phyloP scores from a whole-genome alignment of 2,113 vertebrate genomes.

The Dasyurus viverrinus region DNA sequence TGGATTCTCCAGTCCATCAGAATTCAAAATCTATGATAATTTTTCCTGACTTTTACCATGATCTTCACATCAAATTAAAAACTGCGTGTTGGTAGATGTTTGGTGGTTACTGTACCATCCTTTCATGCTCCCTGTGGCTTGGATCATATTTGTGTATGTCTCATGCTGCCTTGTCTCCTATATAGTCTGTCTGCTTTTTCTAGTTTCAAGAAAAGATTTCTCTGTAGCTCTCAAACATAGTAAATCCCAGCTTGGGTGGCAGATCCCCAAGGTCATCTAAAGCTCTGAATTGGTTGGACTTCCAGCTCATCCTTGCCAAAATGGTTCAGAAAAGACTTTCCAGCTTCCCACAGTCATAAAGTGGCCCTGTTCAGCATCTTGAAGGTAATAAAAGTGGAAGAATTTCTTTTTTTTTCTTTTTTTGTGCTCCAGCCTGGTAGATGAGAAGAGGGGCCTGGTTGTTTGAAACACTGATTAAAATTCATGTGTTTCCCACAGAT shows the following conservation, averaged over 20 bases:
- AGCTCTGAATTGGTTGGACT: conserved; percentile 68
- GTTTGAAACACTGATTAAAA: conserved; percentile 84
- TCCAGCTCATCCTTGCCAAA: conserved; percentile 59
- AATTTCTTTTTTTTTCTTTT: neutral
- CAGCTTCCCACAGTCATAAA: conserved; percentile 75
- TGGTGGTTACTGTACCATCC: conserved; percentile 2
- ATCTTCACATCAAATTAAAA: conserved; percentile 45
- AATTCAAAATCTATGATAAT: neutral
- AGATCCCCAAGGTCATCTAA: conserved; percentile 69
- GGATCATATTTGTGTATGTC: conserved; percentile 47
- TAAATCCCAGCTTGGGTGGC: conserved; percentile 73
- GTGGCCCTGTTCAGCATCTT: conserved; percentile 60
- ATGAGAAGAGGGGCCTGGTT: conserved; percentile 77
- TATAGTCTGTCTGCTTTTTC: conserved; percentile 49
- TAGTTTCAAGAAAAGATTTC: conserved; percentile 68
- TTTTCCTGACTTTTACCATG: conserved; percentile 34
- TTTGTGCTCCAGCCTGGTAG: conserved; percentile 77
- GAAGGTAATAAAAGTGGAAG: conserved; percentile 74
- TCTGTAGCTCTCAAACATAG: conserved; percentile 69
- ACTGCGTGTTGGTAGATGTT: conserved; percentile 19
- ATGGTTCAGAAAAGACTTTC: conserved; percentile 64
- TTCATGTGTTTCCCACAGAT: conserved; percentile 81
- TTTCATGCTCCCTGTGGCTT: conserved; percentile 29
- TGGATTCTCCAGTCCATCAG: neutral
- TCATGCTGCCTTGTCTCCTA: conserved; percentile 66